These are phyloP conservation scores for Xestia ashworthii DNA, from an alignment of 2,888 invertebrate species.

Conservation along the genomic window DNA sequence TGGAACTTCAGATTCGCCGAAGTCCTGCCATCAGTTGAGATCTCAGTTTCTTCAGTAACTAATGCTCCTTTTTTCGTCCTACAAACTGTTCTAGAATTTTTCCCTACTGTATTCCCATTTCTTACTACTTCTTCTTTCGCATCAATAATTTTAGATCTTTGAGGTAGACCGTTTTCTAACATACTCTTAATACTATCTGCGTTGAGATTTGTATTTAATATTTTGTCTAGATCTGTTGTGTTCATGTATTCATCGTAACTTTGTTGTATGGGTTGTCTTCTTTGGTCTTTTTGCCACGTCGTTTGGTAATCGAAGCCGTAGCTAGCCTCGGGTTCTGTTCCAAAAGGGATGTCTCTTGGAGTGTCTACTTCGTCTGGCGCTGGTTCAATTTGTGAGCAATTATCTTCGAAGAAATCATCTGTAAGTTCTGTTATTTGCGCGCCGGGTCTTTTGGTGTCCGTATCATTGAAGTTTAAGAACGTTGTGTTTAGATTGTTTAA, in stretches of 20 bases:
- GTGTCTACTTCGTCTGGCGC: slow-evolving; percentile 81
- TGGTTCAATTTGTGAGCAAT: slow-evolving; percentile 81
- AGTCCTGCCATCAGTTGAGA: slow-evolving; percentile 84
- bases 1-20: slow-evolving; percentile 86
- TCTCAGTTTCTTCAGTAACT: slow-evolving; percentile 87
- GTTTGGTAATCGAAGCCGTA: slow-evolving; percentile 83
- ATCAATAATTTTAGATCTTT: slow-evolving; percentile 81
- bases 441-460: slow-evolving; percentile 85
- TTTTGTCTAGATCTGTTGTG: slow-evolving; percentile 84
- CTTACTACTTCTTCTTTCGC: slow-evolving; percentile 82
- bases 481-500: slow-evolving; percentile 80
- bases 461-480: slow-evolving; percentile 80
- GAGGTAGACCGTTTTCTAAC: slow-evolving; percentile 87
- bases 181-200: slow-evolving; percentile 85
- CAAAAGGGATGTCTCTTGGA: slow-evolving; percentile 74
- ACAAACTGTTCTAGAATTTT: slow-evolving; percentile 83
- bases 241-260: slow-evolving; percentile 84
- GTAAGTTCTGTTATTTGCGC: slow-evolving; percentile 89
- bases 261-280: slow-evolving; percentile 87
- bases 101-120: slow-evolving; percentile 85
- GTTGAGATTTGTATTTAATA: slow-evolving; percentile 76
- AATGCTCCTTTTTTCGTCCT: slow-evolving; percentile 85
- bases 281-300: slow-evolving; percentile 89
- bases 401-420: slow-evolving; percentile 87
- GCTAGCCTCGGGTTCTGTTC: slow-evolving; percentile 82